A percentile compares a stretch with the other conserved stretches of the same genome.
These are phyloP conservation scores for Pelodytes ibericus DNA, from an alignment of 2,797 vertebrate species.

Conservation along the genomic window DNA sequence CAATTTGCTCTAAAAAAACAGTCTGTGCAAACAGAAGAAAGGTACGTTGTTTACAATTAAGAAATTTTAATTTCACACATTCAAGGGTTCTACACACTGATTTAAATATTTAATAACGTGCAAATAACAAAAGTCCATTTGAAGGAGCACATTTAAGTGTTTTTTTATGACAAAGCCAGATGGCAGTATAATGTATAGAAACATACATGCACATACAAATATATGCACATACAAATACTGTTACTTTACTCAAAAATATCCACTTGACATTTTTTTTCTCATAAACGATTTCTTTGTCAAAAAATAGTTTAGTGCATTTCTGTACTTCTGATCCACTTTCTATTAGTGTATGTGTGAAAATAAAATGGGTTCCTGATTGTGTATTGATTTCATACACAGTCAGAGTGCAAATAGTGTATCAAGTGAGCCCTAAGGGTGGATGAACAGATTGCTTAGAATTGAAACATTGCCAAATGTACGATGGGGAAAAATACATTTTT, in stretches of 20 bases:
- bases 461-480: conserved; percentile 32
- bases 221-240: no score
- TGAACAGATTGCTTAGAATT: conserved; percentile 25
- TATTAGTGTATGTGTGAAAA: conserved; percentile 26
- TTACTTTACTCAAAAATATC: not conserved
- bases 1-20: no score
- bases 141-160: no score
- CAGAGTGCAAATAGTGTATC: conserved; percentile 26
- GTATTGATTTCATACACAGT: conserved; percentile 50
- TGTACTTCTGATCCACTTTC: conserved; percentile 25
- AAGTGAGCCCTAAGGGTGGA: conserved; percentile 41
- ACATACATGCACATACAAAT: no score
- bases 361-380: conserved; percentile 49
- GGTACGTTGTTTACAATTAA: no score
- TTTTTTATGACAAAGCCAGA: no score
- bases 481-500: conserved; percentile 4
- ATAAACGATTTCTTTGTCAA: not conserved
- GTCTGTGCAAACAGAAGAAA: no score
- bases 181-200: no score
- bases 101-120: no score
- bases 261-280: not conserved
- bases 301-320: conserved; percentile 19
- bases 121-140: no score
- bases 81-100: no score
- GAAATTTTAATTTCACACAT: no score